A percentile compares a stretch with the other conserved stretches of the same genome.
Evolutionary conservation across 2,797 vertebrate species (phyloP).

Genomic region (Hippocampus kuda): DNA sequence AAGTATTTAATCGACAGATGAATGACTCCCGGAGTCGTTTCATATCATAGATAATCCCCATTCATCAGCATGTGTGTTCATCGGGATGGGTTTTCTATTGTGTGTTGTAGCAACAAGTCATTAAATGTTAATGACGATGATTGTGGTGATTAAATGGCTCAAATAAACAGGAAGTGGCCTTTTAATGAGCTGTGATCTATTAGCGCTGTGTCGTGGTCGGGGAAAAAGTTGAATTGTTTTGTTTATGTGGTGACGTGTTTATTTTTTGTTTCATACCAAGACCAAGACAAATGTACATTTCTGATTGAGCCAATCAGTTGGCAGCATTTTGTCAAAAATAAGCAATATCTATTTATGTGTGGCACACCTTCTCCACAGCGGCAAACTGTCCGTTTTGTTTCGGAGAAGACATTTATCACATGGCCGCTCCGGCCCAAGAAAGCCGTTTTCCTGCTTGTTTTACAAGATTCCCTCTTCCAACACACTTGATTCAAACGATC

Average conservation of each 20-base stretch:
- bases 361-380: neutral
- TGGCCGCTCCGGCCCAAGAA: too few species aligned
- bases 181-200: neutral
- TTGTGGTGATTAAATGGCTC: slow-evolving; percentile 17
- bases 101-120: slow-evolving; percentile 13
- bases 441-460: too few species aligned
- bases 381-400: neutral
- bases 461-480: too few species aligned
- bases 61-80: slow-evolving; percentile 15
- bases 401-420: neutral
- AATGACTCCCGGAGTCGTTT: slow-evolving; percentile 21
- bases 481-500: too few species aligned
- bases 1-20: slow-evolving; percentile 31
- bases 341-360: neutral
- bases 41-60: slow-evolving; percentile 23
- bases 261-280: slow-evolving; percentile 30
- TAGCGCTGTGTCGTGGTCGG: neutral
- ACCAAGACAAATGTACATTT: slow-evolving; percentile 43
- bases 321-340: neutral
- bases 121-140: slow-evolving; percentile 28
- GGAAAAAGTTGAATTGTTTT: neutral
- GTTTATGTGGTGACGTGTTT: slow-evolving; percentile 31
- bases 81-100: neutral
- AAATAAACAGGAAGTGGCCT: slow-evolving; percentile 4
- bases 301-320: slow-evolving; percentile 12